Evolutionary conservation across 2,888 invertebrate species (phyloP), one percentile per base, ranked within the genome.

Genomic region (Acronicta psi): DNA sequence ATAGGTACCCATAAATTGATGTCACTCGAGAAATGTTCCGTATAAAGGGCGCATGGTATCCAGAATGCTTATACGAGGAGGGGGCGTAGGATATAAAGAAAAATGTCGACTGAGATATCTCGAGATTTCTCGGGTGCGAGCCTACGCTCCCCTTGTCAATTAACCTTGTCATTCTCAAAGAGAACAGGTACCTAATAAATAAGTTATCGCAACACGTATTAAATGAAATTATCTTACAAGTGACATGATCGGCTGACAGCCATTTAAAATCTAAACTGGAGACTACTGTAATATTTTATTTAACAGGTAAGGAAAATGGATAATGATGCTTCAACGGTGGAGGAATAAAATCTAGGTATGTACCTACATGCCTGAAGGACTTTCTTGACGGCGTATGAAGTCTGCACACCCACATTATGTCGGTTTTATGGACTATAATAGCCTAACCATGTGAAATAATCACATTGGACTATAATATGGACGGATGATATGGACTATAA

Each of bases 81-180:
- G n/a, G 34, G 18, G 9, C 31, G 7, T 7, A 9, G n/a, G 2
- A 17, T 25, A 11, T 40, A 13, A 17, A 40, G 16, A 55, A 59
- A 56, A 61, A 49, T 38, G n/a, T 38, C 29, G 41, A 38, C 36
- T 16, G 34, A 42, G 36, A 31, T 58, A 46, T 41, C n/a, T 50
- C 16, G 23, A 61, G 67, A 60, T 61, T 52, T 50, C 18, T 51
- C 49, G 38, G 49, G 41, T 45, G 59, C 36, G 53, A 47, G 53
- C 23, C 45, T 40, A 42, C 46, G 42, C 50, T 67, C 60, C 64
- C 64, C 67, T 60, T 72, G 74, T 75, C 79, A 77, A 81, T 79
- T 76, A 80, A 58, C 71, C 44, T 53, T 72, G 77, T 70, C 75
- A 59, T 52, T 45, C 59, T 46, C 53, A 64, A 69, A 61, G 36